These are phyloP conservation scores for Elephas maximus DNA, from an alignment of 2,113 vertebrate species.

Conservation along the genomic window DNA sequence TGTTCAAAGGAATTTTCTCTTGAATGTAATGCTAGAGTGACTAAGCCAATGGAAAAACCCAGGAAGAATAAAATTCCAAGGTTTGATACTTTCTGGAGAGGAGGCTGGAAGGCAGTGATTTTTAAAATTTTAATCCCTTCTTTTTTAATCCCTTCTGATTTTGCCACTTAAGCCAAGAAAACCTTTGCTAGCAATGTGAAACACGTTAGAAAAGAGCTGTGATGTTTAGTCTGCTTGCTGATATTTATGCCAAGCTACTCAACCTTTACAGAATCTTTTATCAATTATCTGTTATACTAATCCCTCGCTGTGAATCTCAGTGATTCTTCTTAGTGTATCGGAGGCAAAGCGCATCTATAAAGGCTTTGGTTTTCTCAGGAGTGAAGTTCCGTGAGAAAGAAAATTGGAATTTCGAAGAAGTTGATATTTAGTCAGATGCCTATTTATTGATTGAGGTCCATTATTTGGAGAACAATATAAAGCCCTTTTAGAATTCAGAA, in stretches of 20 bases:
- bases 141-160: slow-evolving; percentile 49
- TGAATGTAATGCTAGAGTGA: slow-evolving; percentile 68
- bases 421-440: neutral
- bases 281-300: neutral
- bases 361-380: neutral
- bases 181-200: slow-evolving; percentile 16
- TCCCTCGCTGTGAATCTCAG: neutral
- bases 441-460: neutral
- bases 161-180: slow-evolving; percentile 34
- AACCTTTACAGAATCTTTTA: neutral
- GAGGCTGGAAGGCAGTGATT: slow-evolving; percentile 30
- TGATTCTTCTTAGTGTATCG: neutral
- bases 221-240: slow-evolving; percentile 28
- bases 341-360: neutral
- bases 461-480: slow-evolving; percentile 11
- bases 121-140: slow-evolving; percentile 52
- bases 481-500: neutral
- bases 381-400: neutral
- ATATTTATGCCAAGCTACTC: neutral
- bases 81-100: slow-evolving; percentile 63
- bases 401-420: slow-evolving; percentile 18
- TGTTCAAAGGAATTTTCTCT: slow-evolving; percentile 70
- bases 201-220: neutral
- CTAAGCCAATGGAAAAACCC: slow-evolving; percentile 74
- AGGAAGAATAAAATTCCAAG: slow-evolving; percentile 70